These are phyloP conservation scores for Sus scrofa DNA, from an alignment of 2,113 vertebrate species.

Conservation along the genomic window T2T-Sscrofa CM000820.6:47017001-47017500, in stretches of 20 bases:
- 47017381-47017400: neutral
- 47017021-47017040: neutral
- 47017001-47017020: slow-evolving; percentile 9
- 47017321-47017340: neutral
- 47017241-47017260: neutral
- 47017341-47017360: too few species aligned
- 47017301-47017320: neutral
- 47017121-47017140: fast-evolving
- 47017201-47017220: neutral
- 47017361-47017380: neutral
- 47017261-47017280: neutral
- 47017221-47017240: neutral
- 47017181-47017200: neutral
- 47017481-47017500: neutral
- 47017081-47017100: fast-evolving
- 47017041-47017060: fast-evolving
- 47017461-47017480: neutral
- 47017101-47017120: fast-evolving
- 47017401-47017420: neutral
- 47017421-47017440: neutral
- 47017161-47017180: neutral
- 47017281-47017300: neutral
- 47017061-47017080: neutral
- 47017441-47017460: neutral
- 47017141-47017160: neutral